phyloP scores from a whole-genome alignment of 2,888 invertebrate species.

The Fragum fragum region DNA sequence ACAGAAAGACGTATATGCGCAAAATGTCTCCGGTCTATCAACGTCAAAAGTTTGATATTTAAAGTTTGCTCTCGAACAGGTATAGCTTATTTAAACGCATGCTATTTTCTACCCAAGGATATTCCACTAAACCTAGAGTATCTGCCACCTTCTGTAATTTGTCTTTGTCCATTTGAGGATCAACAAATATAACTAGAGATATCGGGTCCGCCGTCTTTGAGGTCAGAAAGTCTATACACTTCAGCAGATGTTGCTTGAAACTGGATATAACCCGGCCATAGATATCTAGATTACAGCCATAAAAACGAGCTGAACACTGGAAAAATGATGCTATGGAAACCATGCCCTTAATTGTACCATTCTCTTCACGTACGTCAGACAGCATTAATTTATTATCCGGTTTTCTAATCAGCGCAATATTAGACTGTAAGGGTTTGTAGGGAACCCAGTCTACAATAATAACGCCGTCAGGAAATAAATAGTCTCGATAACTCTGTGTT shows the following conservation, averaged over 20 bases:
- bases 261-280: not conserved
- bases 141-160: not conserved
- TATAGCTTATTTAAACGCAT: not conserved
- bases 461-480: not conserved
- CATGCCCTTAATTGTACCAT: not conserved
- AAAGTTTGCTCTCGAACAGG: conserved; percentile 2
- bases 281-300: not conserved
- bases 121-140: not conserved
- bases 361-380: not conserved
- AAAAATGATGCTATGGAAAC: not conserved
- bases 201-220: not conserved
- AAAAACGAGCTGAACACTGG: not conserved
- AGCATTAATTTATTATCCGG: not conserved
- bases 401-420: not conserved
- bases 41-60: not conserved
- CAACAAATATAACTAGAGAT: not conserved
- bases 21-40: no score
- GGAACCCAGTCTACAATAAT: not conserved
- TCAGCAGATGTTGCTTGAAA: not conserved
- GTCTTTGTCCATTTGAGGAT: not conserved
- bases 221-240: not conserved
- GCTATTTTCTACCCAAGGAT: not conserved
- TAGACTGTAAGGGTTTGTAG: not conserved
- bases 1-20: no score
- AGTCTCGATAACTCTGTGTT: not conserved